phyloP scores from a whole-genome alignment of 2,888 invertebrate genomes.

The Seira ritae region DNA sequence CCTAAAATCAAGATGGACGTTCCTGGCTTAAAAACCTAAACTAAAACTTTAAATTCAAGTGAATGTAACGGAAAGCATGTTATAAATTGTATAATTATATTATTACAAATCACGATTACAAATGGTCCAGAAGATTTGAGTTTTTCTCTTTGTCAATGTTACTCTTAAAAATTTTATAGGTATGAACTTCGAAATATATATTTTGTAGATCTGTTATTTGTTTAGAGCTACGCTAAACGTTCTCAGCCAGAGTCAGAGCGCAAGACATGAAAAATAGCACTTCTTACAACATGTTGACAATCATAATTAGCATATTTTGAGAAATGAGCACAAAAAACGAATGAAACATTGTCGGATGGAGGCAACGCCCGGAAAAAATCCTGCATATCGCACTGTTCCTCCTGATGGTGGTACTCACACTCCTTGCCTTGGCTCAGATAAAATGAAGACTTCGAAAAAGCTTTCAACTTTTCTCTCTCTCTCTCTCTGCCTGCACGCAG shows the following conservation, averaged over 20 bases:
- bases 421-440: not conserved
- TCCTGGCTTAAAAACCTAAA: too few species aligned
- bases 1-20: too few species aligned
- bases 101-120: too few species aligned
- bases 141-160: too few species aligned
- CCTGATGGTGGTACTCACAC: not conserved
- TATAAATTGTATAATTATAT: too few species aligned
- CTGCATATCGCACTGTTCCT: not conserved
- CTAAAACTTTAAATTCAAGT: too few species aligned
- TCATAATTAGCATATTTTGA: slow-evolving; percentile 66
- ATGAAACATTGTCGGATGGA: slow-evolving; percentile 41
- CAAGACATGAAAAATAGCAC: slow-evolving; percentile 62
- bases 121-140: too few species aligned
- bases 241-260: slow-evolving; percentile 40
- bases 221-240: slow-evolving; percentile 54
- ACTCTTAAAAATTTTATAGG: too few species aligned
- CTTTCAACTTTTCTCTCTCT: slow-evolving; percentile 42
- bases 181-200: slow-evolving; percentile 27
- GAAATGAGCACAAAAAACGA: slow-evolving; percentile 50
- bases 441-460: slow-evolving; percentile 39
- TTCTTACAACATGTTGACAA: slow-evolving; percentile 65
- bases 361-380: slow-evolving; percentile 58
- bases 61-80: too few species aligned
- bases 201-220: slow-evolving; percentile 52
- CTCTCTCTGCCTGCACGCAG: slow-evolving; percentile 25